These are phyloP conservation scores for Ferrisia virgata DNA, from an alignment of 2,888 invertebrate species.

Conservation along the genomic window DNA sequence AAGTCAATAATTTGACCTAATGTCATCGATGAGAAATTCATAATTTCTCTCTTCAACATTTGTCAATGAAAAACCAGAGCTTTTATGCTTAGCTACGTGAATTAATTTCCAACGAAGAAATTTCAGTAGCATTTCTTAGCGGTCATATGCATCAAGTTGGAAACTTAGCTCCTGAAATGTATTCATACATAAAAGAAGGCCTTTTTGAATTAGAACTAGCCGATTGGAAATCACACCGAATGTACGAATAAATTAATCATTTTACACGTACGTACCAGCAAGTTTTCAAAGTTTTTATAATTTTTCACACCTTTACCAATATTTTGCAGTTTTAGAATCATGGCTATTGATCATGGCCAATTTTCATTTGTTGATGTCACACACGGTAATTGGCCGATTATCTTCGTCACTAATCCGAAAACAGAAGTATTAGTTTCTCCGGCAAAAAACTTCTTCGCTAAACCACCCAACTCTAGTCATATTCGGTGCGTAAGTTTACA, in stretches of 20 bases:
- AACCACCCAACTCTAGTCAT: neutral
- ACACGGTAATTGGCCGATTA: conserved; percentile 75
- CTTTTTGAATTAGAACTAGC: conserved; percentile 83
- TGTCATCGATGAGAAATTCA: no score
- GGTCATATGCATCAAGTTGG: conserved; percentile 86
- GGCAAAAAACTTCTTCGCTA: neutral
- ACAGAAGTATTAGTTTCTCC: conserved; percentile 62
- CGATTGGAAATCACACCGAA: conserved; percentile 88
- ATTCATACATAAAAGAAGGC: conserved; percentile 77
- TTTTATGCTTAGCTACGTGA: conserved; percentile 55
- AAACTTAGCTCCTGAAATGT: conserved; percentile 77
- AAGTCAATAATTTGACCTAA: neutral
- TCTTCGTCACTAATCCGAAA: conserved; percentile 86
- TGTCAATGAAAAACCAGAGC: neutral
- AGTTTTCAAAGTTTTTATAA: neutral
- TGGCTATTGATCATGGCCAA: conserved; percentile 82
- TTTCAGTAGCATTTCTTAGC: conserved; percentile 75
- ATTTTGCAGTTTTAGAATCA: conserved; percentile 67
- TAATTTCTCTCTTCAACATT: no score
- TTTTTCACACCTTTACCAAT: no score
- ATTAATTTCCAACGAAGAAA: conserved; percentile 61
- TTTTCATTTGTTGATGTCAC: conserved; percentile 78
- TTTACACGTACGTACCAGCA: neutral
- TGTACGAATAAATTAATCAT: conserved; percentile 60
- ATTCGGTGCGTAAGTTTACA: neutral